Evolutionary conservation across 2,888 invertebrate genomes (phyloP).

Genomic region (Hanleya hanleyi): DNA sequence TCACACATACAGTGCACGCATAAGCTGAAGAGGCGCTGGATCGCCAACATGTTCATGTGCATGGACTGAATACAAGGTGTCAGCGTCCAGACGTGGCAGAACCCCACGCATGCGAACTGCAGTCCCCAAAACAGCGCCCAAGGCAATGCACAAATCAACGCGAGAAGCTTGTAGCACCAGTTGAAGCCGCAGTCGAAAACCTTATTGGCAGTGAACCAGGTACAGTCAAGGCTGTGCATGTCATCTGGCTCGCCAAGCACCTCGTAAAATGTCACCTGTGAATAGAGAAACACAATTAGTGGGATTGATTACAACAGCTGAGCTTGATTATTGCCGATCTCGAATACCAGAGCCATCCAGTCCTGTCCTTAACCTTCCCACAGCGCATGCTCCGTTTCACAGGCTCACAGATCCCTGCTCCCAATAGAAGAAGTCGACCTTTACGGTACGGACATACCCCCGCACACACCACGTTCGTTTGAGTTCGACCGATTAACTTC

Average conservation of each 20-base stretch:
- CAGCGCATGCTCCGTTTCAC: too few species aligned
- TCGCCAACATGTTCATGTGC: slow-evolving; percentile 9
- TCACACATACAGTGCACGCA: slow-evolving; percentile 29
- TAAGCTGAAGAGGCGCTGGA: slow-evolving; percentile 1
- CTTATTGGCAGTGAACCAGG: slow-evolving; percentile 80
- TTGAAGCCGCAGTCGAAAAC: slow-evolving; percentile 80
- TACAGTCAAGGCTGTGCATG: slow-evolving; percentile 75
- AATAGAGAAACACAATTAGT: not conserved
- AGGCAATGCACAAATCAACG: slow-evolving; percentile 80
- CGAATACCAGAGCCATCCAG: too few species aligned
- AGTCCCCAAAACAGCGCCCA: slow-evolving; percentile 75
- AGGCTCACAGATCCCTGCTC: too few species aligned
- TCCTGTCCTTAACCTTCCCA: too few species aligned
- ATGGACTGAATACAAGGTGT: slow-evolving; percentile 79
- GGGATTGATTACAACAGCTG: too few species aligned
- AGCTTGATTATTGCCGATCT: too few species aligned
- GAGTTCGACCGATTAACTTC: too few species aligned
- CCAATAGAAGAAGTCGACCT: too few species aligned
- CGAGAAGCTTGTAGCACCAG: slow-evolving; percentile 81
- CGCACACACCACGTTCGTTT: too few species aligned
- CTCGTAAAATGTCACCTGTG: slow-evolving; percentile 65
- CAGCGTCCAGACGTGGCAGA: slow-evolving; percentile 82
- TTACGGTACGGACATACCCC: too few species aligned
- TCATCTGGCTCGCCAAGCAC: slow-evolving; percentile 74
- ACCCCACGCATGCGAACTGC: slow-evolving; percentile 75